phyloP scores from a whole-genome alignment of 1,140 invertebrate genomes.

The Globodera ellingtonae region DNA sequence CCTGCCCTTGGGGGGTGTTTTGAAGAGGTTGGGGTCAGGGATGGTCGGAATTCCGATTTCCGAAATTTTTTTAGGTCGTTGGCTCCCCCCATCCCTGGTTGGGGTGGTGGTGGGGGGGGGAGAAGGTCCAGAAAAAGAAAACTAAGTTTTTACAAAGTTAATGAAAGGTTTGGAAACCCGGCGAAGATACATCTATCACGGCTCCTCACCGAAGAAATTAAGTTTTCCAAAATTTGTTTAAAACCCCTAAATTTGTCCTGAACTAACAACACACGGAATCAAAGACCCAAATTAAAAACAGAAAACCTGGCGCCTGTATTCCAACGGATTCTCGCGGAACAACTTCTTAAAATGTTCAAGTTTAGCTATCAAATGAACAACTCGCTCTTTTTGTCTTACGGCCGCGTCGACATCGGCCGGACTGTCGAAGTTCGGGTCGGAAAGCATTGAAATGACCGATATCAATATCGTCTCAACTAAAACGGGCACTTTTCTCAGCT shows the following conservation, averaged over 20 bases:
- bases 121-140: too few species aligned
- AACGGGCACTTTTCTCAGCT: not conserved
- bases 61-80: too few species aligned
- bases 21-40: too few species aligned
- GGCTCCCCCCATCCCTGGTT: too few species aligned
- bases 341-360: constrained; percentile 78
- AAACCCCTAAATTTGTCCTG: constrained; percentile 68
- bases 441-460: constrained; percentile 98
- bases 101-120: too few species aligned
- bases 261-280: too few species aligned
- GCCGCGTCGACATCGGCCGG: constrained; percentile 99
- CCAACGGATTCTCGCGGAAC: constrained; percentile 92
- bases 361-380: constrained; percentile 58
- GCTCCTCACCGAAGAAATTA: constrained; percentile 67
- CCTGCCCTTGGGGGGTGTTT: too few species aligned
- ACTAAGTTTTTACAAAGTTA: not conserved
- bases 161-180: constrained; percentile 17
- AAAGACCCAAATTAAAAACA: too few species aligned
- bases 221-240: constrained; percentile 73
- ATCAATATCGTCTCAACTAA: constrained; percentile 95
- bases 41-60: too few species aligned
- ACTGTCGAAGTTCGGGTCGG: constrained; percentile 85
- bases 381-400: constrained; percentile 71
- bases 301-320: constrained; percentile 91
- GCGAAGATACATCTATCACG: constrained; percentile 76